phyloP scores from a whole-genome alignment of 2,888 invertebrate species.

The Drosophila dives region DNA sequence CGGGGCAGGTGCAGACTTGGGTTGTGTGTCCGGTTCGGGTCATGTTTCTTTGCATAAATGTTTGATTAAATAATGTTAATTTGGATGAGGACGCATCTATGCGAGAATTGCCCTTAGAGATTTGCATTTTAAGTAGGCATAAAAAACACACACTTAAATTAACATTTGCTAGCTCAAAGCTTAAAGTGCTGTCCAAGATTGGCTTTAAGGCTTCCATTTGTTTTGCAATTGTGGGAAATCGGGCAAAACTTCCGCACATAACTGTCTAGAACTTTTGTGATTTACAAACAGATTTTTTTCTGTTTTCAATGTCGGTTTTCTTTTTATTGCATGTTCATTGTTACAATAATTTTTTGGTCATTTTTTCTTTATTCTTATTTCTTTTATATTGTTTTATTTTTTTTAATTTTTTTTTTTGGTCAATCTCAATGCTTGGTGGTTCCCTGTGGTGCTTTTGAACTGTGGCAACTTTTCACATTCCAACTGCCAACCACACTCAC shows the following conservation, averaged over 20 bases:
- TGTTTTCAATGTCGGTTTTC: slow-evolving; percentile 16
- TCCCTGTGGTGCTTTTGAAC: slow-evolving; percentile 48
- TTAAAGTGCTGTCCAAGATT: not conserved
- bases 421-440: slow-evolving; percentile 5
- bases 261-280: slow-evolving; percentile 27
- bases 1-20: slow-evolving; percentile 60
- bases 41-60: slow-evolving; percentile 57
- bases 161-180: slow-evolving; percentile 5
- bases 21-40: slow-evolving; percentile 34
- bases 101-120: slow-evolving; percentile 29
- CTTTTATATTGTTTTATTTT: not conserved
- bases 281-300: slow-evolving; percentile 23
- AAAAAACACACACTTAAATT: not conserved
- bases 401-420: slow-evolving; percentile 2
- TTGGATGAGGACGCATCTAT: slow-evolving; percentile 45
- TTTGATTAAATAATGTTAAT: slow-evolving; percentile 79
- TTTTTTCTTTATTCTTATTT: slow-evolving; percentile 1
- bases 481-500: slow-evolving; percentile 7
- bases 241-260: not conserved
- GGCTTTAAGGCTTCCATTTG: slow-evolving; percentile 7
- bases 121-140: slow-evolving; percentile 7
- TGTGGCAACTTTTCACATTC: slow-evolving; percentile 45
- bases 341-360: slow-evolving; percentile 26
- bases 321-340: slow-evolving; percentile 43
- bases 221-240: slow-evolving; percentile 16